Evolutionary conservation across 2,888 invertebrate genomes (phyloP).

Genomic region (Molanna angustata): DNA sequence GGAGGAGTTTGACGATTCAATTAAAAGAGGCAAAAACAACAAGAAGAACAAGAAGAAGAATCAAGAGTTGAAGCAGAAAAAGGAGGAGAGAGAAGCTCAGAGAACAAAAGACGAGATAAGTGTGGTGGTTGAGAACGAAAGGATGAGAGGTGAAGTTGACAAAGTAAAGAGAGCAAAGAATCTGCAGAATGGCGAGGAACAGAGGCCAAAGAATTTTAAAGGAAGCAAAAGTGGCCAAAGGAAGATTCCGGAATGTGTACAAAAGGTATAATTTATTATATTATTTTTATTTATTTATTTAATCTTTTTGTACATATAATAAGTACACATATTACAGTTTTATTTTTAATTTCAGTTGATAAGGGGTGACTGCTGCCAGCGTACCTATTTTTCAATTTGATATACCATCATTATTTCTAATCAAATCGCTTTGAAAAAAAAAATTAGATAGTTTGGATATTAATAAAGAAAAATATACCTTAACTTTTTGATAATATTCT

Average conservation of each 20-base stretch:
- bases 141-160: constrained; percentile 19
- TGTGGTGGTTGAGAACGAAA: constrained; percentile 35
- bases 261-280: neutral
- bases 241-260: neutral
- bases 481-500: too few relatives aligned
- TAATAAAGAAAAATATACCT: too few relatives aligned
- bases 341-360: too few relatives aligned
- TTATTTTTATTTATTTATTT: too few relatives aligned
- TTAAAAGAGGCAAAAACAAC: constrained; percentile 41
- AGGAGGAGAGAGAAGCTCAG: neutral
- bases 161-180: constrained; percentile 1
- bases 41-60: constrained; percentile 40
- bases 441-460: too few relatives aligned
- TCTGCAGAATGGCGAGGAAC: neutral
- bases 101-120: neutral
- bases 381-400: too few relatives aligned
- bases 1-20: constrained; percentile 47
- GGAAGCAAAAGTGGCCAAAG: neutral
- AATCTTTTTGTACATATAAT: too few relatives aligned
- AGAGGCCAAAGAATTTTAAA: neutral
- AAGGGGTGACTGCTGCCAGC: too few relatives aligned
- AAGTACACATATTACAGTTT: too few relatives aligned
- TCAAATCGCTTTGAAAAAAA: too few relatives aligned
- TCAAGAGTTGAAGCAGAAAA: constrained; percentile 35
- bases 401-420: too few relatives aligned